Percentiles rank a stretch among this genome's conserved stretches.
These are phyloP conservation scores for Tachina fera DNA, from an alignment of 2,888 invertebrate genomes.

Conservation along the genomic window DNA sequence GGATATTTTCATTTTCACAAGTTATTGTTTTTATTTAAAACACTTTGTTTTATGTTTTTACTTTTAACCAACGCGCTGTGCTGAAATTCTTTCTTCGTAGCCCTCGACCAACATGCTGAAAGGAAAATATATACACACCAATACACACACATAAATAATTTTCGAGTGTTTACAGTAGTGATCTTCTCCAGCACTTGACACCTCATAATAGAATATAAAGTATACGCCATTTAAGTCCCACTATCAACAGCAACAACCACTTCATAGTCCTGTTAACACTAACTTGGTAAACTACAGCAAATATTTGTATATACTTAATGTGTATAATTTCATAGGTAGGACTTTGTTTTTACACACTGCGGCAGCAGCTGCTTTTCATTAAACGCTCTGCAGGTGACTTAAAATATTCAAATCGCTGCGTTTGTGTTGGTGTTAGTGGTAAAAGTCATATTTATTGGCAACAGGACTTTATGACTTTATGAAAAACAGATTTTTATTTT, in stretches of 20 bases:
- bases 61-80: neutral
- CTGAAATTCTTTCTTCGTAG: slow-evolving; percentile 6
- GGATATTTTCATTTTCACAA: slow-evolving; percentile 57
- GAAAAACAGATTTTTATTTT: slow-evolving; percentile 44
- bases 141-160: slow-evolving; percentile 55
- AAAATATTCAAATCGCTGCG: neutral
- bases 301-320: neutral
- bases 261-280: slow-evolving; percentile 66
- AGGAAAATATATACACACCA: neutral
- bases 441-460: slow-evolving; percentile 40
- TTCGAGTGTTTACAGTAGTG: slow-evolving; percentile 65
- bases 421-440: neutral
- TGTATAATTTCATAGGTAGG: slow-evolving; percentile 49
- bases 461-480: slow-evolving; percentile 58
- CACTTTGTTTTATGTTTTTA: slow-evolving; percentile 10
- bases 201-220: slow-evolving; percentile 80
- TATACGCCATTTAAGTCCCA: slow-evolving; percentile 70
- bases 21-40: slow-evolving; percentile 57
- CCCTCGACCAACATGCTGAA: slow-evolving; percentile 41
- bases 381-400: slow-evolving; percentile 59
- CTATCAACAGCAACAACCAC: slow-evolving; percentile 57
- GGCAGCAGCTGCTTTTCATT: slow-evolving; percentile 60
- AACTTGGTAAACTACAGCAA: slow-evolving; percentile 47
- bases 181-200: slow-evolving; percentile 78
- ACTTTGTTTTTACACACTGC: slow-evolving; percentile 39